Percentiles rank a stretch among this genome's conserved stretches.
These are phyloP conservation scores for Eospalax fontanierii DNA, from an alignment of 2,797 vertebrate genomes.

Conservation along the genomic window DNA sequence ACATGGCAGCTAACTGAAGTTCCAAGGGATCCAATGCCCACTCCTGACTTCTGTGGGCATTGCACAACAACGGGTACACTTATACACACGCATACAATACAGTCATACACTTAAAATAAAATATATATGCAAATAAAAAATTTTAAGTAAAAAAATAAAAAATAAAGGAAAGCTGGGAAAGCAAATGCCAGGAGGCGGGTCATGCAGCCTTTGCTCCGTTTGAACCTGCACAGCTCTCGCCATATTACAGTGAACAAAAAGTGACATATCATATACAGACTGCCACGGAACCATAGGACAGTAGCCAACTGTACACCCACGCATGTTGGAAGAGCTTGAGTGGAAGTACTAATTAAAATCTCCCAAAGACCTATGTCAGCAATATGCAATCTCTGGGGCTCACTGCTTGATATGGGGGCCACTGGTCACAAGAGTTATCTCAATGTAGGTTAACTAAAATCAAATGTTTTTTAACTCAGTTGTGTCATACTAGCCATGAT, in stretches of 20 bases:
- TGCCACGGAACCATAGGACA: background rate
- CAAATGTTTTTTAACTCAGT: conserved; percentile 47
- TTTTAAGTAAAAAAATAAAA: background rate
- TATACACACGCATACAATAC: no score
- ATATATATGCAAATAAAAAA: no score
- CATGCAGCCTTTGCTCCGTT: background rate
- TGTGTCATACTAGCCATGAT: background rate
- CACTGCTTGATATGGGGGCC: background rate
- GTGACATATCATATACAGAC: background rate
- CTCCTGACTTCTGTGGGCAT: no score
- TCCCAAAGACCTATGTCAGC: background rate
- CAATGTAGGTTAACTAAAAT: conserved; percentile 54
- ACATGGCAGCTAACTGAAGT: no score
- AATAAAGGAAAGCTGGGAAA: background rate
- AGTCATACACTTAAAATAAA: no score
- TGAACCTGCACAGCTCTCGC: background rate
- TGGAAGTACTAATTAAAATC: background rate
- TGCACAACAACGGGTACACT: no score
- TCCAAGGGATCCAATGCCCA: no score
- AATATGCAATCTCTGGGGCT: background rate
- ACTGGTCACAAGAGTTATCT: background rate
- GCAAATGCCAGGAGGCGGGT: background rate
- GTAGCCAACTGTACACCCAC: background rate
- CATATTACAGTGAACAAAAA: background rate
- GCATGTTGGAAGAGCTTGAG: background rate